Conservation (phyloP, 2,888 invertebrate species). For the Eutolmus rufibarbis region DNA sequence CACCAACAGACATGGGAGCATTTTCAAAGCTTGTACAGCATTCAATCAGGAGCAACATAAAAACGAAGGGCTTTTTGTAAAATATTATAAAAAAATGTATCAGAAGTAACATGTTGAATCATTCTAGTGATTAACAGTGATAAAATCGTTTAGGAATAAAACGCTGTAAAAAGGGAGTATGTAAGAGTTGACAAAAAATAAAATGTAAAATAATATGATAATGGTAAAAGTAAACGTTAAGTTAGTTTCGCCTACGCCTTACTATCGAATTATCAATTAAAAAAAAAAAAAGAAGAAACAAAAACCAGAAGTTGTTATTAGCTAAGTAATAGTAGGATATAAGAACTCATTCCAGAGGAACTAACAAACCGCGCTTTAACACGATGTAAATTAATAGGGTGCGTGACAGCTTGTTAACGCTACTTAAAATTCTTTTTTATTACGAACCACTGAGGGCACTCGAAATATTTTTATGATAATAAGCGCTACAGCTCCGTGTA, state of each 20-base stretch:
- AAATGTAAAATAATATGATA: slow-evolving; percentile 1
- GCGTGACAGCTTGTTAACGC: slow-evolving; percentile 32
- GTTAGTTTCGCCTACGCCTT: slow-evolving; percentile 35
- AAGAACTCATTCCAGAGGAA: slow-evolving; percentile 1
- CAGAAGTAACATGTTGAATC: not conserved
- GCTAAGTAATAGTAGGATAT: not conserved
- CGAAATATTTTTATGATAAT: slow-evolving; percentile 16
- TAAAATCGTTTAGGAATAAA: slow-evolving; percentile 32
- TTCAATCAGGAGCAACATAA: not conserved
- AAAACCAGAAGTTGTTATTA: not conserved
- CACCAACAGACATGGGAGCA: not conserved
- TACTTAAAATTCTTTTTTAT: slow-evolving; percentile 19
- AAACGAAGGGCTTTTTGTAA: not conserved
- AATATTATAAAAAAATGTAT: not conserved
- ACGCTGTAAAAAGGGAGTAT: not conserved
- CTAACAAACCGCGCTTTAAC: slow-evolving; percentile 12
- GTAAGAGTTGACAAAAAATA: not conserved
- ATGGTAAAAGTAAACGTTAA: not conserved
- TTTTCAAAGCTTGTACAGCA: not conserved
- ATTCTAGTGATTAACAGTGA: slow-evolving; percentile 36
- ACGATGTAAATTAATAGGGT: not conserved
- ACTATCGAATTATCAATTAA: slow-evolving; percentile 39
- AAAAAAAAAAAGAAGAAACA: not conserved
- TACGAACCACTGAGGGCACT: not conserved
- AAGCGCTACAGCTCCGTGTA: slow-evolving; percentile 31